Conservation (phyloP, 2,113 vertebrate species). For the Spilogale gracilis region DNA sequence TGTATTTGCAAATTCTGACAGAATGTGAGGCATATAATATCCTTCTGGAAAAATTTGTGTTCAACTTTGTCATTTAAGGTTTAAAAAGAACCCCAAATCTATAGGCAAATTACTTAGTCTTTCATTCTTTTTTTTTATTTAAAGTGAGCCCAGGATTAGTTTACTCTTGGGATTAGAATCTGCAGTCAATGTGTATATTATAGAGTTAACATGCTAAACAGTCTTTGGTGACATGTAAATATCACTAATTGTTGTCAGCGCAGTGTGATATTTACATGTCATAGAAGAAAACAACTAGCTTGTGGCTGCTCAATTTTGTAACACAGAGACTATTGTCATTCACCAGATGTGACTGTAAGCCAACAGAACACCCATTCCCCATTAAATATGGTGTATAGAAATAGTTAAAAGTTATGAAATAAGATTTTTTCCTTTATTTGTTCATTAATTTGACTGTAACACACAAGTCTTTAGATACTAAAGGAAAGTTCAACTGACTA, state of each 20-base stretch:
- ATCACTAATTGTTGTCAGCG: constrained; percentile 27
- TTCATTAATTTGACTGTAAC: background rate
- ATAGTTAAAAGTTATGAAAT: constrained; percentile 35
- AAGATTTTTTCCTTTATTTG: background rate
- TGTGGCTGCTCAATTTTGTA: background rate
- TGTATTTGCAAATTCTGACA: constrained; percentile 45
- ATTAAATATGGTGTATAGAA: background rate
- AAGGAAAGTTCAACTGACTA: constrained; percentile 6
- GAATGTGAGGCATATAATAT: constrained; percentile 9
- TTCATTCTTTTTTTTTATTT: background rate
- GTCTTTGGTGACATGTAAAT: background rate
- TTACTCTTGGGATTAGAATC: constrained; percentile 46
- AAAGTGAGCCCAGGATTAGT: background rate
- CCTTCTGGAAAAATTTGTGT: background rate
- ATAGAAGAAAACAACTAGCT: background rate
- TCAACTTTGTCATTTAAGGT: constrained; percentile 22
- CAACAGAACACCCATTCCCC: background rate
- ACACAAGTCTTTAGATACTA: background rate
- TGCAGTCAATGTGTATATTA: background rate
- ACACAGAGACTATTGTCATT: background rate
- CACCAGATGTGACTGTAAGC: background rate
- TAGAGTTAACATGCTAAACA: constrained; percentile 3
- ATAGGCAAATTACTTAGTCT: background rate
- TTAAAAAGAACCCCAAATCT: background rate
- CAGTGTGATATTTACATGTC: background rate